Conservation (phyloP, 2,888 invertebrate species). For the Eupsilia transversa region DNA sequence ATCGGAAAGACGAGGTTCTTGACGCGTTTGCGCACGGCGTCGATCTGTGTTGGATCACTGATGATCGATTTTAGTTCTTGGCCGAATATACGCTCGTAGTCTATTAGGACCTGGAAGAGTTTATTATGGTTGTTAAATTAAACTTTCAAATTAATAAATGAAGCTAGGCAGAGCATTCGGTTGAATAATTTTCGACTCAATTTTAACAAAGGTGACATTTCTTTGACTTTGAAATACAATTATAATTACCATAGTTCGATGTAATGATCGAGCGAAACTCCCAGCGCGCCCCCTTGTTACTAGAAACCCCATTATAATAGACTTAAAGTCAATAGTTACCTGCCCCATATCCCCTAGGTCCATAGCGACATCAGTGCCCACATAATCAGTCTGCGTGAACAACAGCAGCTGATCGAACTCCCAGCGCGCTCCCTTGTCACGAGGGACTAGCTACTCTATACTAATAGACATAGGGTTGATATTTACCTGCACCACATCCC, state of each 20-base stretch:
- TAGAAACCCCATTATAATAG: slow-evolving; percentile 65
- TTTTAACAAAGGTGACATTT: background rate
- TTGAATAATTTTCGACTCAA: background rate
- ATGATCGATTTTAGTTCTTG: slow-evolving; percentile 96
- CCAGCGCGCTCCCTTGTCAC: slow-evolving; percentile 94
- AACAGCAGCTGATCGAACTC: slow-evolving; percentile 96
- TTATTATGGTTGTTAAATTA: background rate
- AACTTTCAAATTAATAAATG: background rate
- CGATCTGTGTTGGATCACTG: slow-evolving; percentile 96
- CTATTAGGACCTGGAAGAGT: slow-evolving; percentile 92
- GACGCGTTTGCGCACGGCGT: slow-evolving; percentile 95
- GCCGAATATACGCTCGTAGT: slow-evolving; percentile 97
- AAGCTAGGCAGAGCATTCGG: background rate
- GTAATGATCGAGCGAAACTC: slow-evolving; percentile 88
- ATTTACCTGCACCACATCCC: slow-evolving; percentile 93
- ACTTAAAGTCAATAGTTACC: slow-evolving; percentile 79
- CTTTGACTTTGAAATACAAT: background rate
- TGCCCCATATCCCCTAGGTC: slow-evolving; percentile 94
- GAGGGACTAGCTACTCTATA: slow-evolving; percentile 66
- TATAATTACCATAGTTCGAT: background rate
- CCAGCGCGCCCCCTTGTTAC: slow-evolving; percentile 94
- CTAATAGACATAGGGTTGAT: background rate
- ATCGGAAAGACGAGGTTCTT: slow-evolving; percentile 94
- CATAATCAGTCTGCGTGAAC: slow-evolving; percentile 96
- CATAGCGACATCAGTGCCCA: slow-evolving; percentile 94